Evolutionary conservation across 2,888 invertebrate genomes (phyloP).

Genomic region (Uropetala carovei): DNA sequence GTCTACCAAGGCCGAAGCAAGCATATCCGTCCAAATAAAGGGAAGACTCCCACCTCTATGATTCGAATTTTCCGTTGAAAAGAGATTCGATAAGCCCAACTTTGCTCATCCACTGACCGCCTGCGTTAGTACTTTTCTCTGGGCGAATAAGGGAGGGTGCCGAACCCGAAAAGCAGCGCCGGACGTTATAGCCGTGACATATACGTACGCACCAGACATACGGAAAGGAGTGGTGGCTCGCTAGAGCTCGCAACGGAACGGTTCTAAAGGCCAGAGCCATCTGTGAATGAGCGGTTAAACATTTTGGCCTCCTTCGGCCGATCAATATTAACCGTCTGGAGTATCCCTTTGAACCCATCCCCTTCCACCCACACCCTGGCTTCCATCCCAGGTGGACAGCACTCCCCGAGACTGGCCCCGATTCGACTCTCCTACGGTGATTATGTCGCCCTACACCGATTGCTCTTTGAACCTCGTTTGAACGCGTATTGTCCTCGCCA

Average conservation of each 20-base stretch:
- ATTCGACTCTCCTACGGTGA: conserved; percentile 30
- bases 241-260: conserved; percentile 11
- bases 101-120: too few relatives aligned
- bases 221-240: conserved; percentile 21
- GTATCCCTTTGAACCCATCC: not conserved
- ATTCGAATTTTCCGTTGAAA: too few relatives aligned
- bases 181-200: not conserved
- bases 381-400: conserved; percentile 37
- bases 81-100: too few relatives aligned
- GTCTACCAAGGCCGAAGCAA: too few relatives aligned
- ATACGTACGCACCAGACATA: not conserved
- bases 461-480: too few relatives aligned
- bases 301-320: conserved; percentile 42
- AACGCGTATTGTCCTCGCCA: too few relatives aligned
- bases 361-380: not conserved
- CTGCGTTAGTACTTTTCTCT: too few relatives aligned
- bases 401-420: conserved; percentile 49
- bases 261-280: conserved; percentile 60
- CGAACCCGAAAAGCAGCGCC: not conserved
- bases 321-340: conserved; percentile 64
- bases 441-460: too few relatives aligned
- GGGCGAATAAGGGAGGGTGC: too few relatives aligned
- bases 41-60: too few relatives aligned
- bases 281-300: conserved; percentile 58
- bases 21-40: too few relatives aligned